phyloP scores from a whole-genome alignment of 2,797 vertebrate genomes.

The Oceanodroma leucorhoa region DNA sequence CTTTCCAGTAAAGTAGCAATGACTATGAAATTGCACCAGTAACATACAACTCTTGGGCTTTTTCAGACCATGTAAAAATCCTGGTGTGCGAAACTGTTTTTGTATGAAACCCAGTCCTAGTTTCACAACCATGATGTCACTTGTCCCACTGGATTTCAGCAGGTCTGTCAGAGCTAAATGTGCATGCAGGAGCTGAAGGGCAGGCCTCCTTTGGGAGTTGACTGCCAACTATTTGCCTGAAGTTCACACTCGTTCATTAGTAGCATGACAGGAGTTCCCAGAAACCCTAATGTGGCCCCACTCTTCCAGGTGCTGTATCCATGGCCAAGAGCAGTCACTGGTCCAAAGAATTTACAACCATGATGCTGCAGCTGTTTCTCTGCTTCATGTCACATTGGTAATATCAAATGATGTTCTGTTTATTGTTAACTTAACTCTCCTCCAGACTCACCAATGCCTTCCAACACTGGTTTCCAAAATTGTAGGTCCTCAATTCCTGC shows the following conservation, averaged over 20 bases:
- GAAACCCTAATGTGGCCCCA: neutral
- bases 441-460: neutral
- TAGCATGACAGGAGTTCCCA: neutral
- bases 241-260: neutral
- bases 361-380: neutral
- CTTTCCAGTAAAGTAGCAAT: neutral
- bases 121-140: neutral
- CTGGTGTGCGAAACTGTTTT: neutral
- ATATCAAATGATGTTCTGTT: neutral
- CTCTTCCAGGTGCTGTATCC: neutral
- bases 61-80: neutral
- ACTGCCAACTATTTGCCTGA: neutral
- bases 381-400: neutral
- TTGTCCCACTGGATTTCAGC: neutral
- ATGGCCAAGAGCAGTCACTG: neutral
- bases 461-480: neutral
- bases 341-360: neutral
- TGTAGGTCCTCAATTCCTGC: neutral
- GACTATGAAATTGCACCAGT: neutral
- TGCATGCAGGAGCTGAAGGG: neutral
- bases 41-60: neutral
- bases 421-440: neutral
- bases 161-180: neutral
- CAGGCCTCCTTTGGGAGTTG: neutral
- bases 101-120: neutral